Conservation (phyloP, 1,140 invertebrate genomes). For the Drosophila grimshawi region DNA sequence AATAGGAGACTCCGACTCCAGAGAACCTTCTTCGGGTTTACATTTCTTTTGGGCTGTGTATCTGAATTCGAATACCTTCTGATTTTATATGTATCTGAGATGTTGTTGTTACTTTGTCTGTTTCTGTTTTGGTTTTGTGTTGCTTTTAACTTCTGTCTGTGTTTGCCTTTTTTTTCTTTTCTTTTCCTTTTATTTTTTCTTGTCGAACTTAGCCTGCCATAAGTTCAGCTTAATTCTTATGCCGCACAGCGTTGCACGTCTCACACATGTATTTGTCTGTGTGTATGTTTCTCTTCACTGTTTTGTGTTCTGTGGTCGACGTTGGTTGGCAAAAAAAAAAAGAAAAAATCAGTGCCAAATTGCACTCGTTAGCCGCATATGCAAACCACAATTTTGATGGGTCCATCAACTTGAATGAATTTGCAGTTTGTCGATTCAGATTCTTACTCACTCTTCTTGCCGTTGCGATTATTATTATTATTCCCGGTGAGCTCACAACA, state of each 20-base stretch:
- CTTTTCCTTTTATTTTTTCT: slow-evolving; percentile 21
- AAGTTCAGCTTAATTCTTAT: slow-evolving; percentile 68
- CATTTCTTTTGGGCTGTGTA: slow-evolving; percentile 33
- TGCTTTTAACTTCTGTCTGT: slow-evolving; percentile 43
- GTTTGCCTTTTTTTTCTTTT: slow-evolving; percentile 36
- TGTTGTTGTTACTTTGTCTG: slow-evolving; percentile 1
- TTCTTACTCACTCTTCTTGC: not conserved
- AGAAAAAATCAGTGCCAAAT: slow-evolving; percentile 52
- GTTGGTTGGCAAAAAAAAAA: slow-evolving; percentile 13
- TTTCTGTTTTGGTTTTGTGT: slow-evolving; percentile 12
- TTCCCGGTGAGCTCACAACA: slow-evolving; percentile 16
- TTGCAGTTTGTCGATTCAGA: slow-evolving; percentile 37
- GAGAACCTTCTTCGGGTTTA: slow-evolving; percentile 42
- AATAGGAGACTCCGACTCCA: not conserved
- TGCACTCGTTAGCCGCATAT: slow-evolving; percentile 44
- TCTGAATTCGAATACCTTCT: slow-evolving; percentile 31
- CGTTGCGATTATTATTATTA: slow-evolving; percentile 7
- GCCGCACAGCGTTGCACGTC: slow-evolving; percentile 49
- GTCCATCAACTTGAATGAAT: slow-evolving; percentile 48
- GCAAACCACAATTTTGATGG: slow-evolving; percentile 42
- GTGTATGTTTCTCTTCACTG: slow-evolving; percentile 9
- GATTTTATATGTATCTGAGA: slow-evolving; percentile 24
- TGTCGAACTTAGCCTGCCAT: slow-evolving; percentile 56
- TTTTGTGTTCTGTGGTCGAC: slow-evolving; percentile 24
- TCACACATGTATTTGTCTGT: slow-evolving; percentile 46